Evolutionary conservation across 1,140 invertebrate genomes (phyloP), one percentile per base, ranked within the genome.

Genomic region (Oreohelix idahoensis): DNA sequence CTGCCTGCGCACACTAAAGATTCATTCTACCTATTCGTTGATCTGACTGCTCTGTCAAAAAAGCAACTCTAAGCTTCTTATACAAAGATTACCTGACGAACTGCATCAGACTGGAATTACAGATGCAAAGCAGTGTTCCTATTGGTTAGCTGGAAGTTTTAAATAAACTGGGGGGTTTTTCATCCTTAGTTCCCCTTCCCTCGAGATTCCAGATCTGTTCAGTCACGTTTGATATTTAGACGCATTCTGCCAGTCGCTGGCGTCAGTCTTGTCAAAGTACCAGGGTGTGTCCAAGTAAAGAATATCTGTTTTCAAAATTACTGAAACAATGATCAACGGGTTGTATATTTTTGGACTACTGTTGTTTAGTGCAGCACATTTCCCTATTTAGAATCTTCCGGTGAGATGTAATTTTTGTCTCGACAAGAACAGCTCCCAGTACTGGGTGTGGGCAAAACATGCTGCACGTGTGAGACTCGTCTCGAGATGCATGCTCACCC

Each of bases 11-110:
- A 20, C 53, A 58, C 23, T 58, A 58, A 58, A 10, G 53, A 58
- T 58, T n/a, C 23, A 58, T 58, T n/a, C 23, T 58, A 58, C 53
- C 20, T n/a, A 23, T 58, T 58, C 53, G 17, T n/a, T 23, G 23
- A 58, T 10, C 53, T 15, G 53, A 58, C 53, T 58, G 53, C 23
- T 58, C 53, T 58, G 53, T 58, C 53, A 58, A 58, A 58, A 58
- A 58, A 58, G 53, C 53, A 58, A 58, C 53, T 58, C 17, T 58
- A 58, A 58, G 53, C 53, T 58, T 58, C 53, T 58, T 58, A n/a
- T 58, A 58, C 53, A 58, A 58, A 10, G 10, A 58, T 58, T 23
- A 15, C 53, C 10, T 58, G 53, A 58, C 53, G 26, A 58, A 58
- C 53, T 15, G 53, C 53, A 58, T 58, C 53, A 58, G 53, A 58